Conservation (phyloP, 2,888 invertebrate species). For the Erpobdella octoculata region DNA sequence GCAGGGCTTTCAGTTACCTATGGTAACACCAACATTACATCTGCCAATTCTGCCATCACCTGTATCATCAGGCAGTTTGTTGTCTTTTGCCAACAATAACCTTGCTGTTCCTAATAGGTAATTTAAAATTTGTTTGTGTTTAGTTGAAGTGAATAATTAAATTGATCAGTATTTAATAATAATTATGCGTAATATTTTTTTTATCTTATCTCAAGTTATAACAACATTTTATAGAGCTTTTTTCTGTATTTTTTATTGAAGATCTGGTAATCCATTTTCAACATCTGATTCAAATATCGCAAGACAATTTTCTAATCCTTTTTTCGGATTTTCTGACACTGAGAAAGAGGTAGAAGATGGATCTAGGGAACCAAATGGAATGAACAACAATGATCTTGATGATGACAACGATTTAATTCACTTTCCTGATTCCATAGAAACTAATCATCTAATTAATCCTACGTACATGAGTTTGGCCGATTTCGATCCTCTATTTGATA, state of each 20-base stretch:
- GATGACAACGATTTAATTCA: constrained; percentile 6
- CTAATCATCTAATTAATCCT: neutral
- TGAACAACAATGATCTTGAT: neutral
- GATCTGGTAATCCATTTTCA: neutral
- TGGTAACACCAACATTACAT: neutral
- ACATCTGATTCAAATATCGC: too few relatives aligned
- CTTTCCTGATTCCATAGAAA: constrained; percentile 10
- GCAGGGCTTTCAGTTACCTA: too few relatives aligned
- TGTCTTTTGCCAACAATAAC: neutral
- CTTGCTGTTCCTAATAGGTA: neutral
- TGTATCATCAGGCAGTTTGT: neutral
- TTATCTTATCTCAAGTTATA: too few relatives aligned
- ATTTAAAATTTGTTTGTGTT: neutral
- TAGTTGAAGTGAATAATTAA: neutral
- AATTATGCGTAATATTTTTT: too few relatives aligned
- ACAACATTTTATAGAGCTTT: too few relatives aligned
- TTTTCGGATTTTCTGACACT: neutral
- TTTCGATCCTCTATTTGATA: constrained; percentile 37
- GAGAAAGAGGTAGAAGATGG: neutral
- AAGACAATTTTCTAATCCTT: neutral
- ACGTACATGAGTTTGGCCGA: constrained; percentile 37
- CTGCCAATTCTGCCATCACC: neutral
- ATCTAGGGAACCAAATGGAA: neutral
- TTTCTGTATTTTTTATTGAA: neutral
- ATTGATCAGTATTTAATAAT: too few relatives aligned